Evolutionary conservation across 2,888 invertebrate species (phyloP).

Genomic region (Melanostoma mellinum): DNA sequence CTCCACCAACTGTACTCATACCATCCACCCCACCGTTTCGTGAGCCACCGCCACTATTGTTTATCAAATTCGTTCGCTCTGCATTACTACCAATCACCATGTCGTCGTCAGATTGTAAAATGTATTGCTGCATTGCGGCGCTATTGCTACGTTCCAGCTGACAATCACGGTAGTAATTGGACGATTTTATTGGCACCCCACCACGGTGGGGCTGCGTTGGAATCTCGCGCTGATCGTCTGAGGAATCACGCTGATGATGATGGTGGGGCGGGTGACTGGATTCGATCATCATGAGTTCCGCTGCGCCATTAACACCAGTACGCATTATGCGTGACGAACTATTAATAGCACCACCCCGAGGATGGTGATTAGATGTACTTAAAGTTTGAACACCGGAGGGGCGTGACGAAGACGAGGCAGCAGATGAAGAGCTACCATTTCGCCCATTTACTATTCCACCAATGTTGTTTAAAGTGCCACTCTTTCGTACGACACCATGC

Average conservation of each 20-base stretch:
- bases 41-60: constrained; percentile 70
- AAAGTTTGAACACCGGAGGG: constrained; percentile 75
- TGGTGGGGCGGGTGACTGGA: constrained; percentile 65
- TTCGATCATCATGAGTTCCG: constrained; percentile 63
- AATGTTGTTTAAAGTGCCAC: constrained; percentile 80
- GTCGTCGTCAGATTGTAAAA: constrained; percentile 77
- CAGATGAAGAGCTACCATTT: constrained; percentile 72
- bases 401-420: constrained; percentile 72
- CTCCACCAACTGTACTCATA: constrained; percentile 47
- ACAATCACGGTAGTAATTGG: constrained; percentile 65
- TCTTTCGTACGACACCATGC: constrained; percentile 80
- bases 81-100: constrained; percentile 78
- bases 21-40: constrained; percentile 60
- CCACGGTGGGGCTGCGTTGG: constrained; percentile 68
- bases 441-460: constrained; percentile 73
- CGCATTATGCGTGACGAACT: constrained; percentile 66
- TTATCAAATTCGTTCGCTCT: constrained; percentile 79
- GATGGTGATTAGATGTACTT: constrained; percentile 74
- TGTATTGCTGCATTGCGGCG: constrained; percentile 68
- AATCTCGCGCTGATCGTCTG: constrained; percentile 72
- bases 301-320: constrained; percentile 59
- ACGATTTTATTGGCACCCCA: constrained; percentile 48
- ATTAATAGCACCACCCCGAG: constrained; percentile 64
- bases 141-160: constrained; percentile 74
- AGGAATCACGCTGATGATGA: constrained; percentile 69